phyloP scores from a whole-genome alignment of 2,113 vertebrate species.

The Boulengeromyrus knoepffleri region DNA sequence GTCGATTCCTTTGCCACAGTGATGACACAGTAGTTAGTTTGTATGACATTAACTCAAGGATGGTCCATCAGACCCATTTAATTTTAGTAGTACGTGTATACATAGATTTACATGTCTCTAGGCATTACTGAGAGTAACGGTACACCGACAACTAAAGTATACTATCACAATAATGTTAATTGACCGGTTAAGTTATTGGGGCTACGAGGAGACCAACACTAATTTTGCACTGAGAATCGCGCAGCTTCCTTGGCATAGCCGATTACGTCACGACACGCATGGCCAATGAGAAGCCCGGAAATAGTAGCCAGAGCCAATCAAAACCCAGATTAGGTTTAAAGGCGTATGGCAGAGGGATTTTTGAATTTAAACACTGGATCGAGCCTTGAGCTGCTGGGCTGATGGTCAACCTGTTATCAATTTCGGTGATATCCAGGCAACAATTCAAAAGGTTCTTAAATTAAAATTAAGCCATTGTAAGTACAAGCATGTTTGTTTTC shows the following conservation, averaged over 20 bases:
- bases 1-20: neutral
- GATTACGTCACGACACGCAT: neutral
- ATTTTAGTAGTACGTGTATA: neutral
- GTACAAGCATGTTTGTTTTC: neutral
- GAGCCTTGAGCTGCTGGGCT: neutral
- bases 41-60: neutral
- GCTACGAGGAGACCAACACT: neutral
- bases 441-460: neutral
- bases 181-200: neutral
- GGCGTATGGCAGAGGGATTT: slow-evolving; percentile 52
- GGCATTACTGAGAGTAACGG: neutral
- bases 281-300: slow-evolving; percentile 42
- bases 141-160: neutral
- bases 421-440: neutral
- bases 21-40: neutral
- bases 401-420: neutral
- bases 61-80: neutral
- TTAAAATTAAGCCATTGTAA: neutral
- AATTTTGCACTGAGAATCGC: neutral
- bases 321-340: slow-evolving; percentile 34
- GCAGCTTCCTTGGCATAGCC: neutral
- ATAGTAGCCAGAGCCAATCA: slow-evolving; percentile 48
- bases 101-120: neutral
- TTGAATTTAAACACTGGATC: slow-evolving; percentile 53
- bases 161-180: neutral